Conservation (phyloP, 2,888 invertebrate species). For the Rhagonycha lutea region DNA sequence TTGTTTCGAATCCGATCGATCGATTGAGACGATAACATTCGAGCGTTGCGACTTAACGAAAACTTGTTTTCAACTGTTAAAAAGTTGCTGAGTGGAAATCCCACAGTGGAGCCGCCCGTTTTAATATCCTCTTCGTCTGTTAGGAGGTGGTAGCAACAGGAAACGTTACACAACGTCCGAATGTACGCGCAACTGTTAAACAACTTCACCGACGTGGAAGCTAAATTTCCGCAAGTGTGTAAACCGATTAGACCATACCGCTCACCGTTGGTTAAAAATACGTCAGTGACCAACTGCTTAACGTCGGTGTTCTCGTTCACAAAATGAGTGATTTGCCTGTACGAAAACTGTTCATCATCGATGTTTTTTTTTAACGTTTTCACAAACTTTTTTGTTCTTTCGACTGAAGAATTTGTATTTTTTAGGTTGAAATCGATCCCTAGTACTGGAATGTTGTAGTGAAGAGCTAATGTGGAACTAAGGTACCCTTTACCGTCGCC, state of each 20-base stretch:
- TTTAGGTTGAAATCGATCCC: constrained; percentile 77
- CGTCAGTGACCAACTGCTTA: constrained; percentile 54
- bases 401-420: constrained; percentile 71
- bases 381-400: constrained; percentile 57
- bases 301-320: constrained; percentile 66
- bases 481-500: constrained; percentile 91
- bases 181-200: constrained; percentile 63
- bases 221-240: constrained; percentile 88
- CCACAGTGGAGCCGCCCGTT: constrained; percentile 39
- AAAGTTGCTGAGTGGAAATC: constrained; percentile 72
- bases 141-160: constrained; percentile 89
- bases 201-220: constrained; percentile 71
- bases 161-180: constrained; percentile 74
- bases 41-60: constrained; percentile 72
- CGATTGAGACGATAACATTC: constrained; percentile 86
- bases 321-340: constrained; percentile 65
- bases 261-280: constrained; percentile 55
- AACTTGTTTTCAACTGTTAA: constrained; percentile 57
- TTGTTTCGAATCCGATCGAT: constrained; percentile 67
- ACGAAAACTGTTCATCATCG: constrained; percentile 47
- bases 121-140: constrained; percentile 61
- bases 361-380: constrained; percentile 36
- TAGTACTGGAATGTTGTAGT: constrained; percentile 73
- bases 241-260: constrained; percentile 71
- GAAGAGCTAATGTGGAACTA: constrained; percentile 73